Evolutionary conservation across 2,797 vertebrate genomes (phyloP).

Genomic region (Vultur gryphus): DNA sequence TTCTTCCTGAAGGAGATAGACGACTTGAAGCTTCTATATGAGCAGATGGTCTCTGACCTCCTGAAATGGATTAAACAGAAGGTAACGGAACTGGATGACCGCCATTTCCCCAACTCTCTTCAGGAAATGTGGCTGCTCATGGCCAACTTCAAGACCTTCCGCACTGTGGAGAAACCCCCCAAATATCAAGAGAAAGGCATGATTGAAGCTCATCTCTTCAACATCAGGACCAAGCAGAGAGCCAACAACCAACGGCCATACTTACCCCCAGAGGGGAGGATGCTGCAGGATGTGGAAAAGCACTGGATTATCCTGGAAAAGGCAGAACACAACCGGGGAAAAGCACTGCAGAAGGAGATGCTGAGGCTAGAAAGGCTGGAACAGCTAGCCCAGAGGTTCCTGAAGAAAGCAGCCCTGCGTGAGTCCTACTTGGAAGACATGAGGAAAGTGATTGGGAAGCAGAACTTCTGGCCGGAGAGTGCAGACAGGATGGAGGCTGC

Average conservation of each 20-base stretch:
- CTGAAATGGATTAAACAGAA: constrained; percentile 84
- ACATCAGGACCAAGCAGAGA: constrained; percentile 81
- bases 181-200: constrained; percentile 86
- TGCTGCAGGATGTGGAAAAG: constrained; percentile 81
- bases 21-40: constrained; percentile 78
- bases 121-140: constrained; percentile 81
- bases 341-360: constrained; percentile 80
- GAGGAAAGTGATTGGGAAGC: constrained; percentile 74
- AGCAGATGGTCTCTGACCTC: constrained; percentile 80
- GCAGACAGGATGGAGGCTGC: constrained; percentile 76
- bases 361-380: constrained; percentile 84
- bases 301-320: constrained; percentile 82
- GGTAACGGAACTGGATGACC: constrained; percentile 78
- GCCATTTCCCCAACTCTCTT: constrained; percentile 82
- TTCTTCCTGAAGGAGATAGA: constrained; percentile 83
- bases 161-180: constrained; percentile 85
- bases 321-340: constrained; percentile 81
- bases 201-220: constrained; percentile 87
- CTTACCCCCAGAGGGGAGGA: constrained; percentile 79
- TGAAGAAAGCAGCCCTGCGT: constrained; percentile 82
- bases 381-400: constrained; percentile 83
- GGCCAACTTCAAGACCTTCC: constrained; percentile 83
- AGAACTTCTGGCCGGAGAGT: constrained; percentile 66
- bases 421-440: constrained; percentile 84
- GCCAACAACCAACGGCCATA: constrained; percentile 86